Conservation (phyloP, 2,797 vertebrate species). For the Tinamus major region DNA sequence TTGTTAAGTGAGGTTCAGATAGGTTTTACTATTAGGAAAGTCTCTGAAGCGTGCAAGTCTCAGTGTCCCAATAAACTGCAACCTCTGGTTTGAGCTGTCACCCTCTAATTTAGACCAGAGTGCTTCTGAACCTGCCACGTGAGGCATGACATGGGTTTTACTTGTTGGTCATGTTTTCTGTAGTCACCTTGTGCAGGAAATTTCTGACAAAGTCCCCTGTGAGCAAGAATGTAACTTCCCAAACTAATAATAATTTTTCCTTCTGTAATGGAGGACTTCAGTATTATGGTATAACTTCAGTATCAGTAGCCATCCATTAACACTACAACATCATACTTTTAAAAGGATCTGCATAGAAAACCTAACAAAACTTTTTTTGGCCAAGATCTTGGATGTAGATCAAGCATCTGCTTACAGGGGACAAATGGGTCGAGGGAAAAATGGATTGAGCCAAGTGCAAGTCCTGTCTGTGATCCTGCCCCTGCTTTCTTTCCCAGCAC, state of each 20-base stretch:
- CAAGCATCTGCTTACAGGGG: background rate
- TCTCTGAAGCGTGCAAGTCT: background rate
- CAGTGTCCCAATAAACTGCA: background rate
- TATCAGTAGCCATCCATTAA: background rate
- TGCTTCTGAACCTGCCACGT: conserved; percentile 26
- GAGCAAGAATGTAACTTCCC: background rate
- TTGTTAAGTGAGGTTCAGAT: background rate
- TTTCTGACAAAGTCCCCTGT: conserved; percentile 13
- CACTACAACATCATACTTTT: background rate
- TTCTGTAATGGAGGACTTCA: background rate
- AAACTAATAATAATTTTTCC: rapidly evolving
- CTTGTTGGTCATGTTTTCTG: background rate
- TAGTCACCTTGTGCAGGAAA: background rate
- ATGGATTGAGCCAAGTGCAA: background rate
- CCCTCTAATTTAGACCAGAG: background rate
- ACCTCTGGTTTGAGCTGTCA: background rate
- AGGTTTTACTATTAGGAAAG: conserved; percentile 17
- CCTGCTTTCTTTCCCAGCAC: background rate
- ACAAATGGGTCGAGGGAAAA: background rate
- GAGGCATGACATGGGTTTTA: conserved; percentile 6
- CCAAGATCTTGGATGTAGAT: background rate
- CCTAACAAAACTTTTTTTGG: background rate
- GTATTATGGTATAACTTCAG: background rate
- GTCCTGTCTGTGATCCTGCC: background rate
- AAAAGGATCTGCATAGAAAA: background rate